These are phyloP conservation scores for Tupaia tana DNA, from an alignment of 2,113 vertebrate species.

Conservation along the genomic window DNA sequence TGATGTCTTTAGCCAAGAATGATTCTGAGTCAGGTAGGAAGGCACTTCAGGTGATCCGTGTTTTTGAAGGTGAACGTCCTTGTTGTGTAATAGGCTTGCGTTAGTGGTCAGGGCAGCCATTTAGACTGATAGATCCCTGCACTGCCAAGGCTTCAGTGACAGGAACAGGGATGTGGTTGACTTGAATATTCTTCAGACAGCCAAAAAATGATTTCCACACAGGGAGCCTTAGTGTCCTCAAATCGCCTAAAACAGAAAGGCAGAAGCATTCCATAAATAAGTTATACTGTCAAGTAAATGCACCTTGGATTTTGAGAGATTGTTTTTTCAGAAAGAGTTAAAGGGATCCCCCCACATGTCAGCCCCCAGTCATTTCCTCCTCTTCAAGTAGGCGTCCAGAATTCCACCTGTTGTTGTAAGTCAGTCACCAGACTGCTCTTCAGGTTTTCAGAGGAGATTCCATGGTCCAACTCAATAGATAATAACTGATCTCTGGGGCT, in stretches of 20 bases:
- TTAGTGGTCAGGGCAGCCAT: conserved; percentile 90
- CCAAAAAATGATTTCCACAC: conserved; percentile 89
- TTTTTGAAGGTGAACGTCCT: background rate
- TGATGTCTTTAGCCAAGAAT: background rate
- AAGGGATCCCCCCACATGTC: background rate
- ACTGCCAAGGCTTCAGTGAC: conserved; percentile 86
- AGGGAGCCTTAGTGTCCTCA: conserved; percentile 81
- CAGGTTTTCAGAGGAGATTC: background rate
- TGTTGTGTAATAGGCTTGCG: background rate
- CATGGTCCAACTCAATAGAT: background rate
- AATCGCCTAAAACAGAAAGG: conserved; percentile 77
- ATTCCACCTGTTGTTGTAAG: background rate
- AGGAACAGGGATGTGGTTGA: conserved; percentile 88
- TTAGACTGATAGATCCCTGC: conserved; percentile 90
- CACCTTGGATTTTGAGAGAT: background rate
- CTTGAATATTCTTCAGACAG: conserved; percentile 90
- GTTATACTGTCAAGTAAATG: background rate
- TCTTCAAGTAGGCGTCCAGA: background rate
- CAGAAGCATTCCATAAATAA: conserved; percentile 16
- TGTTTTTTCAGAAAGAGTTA: background rate
- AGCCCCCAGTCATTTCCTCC: background rate
- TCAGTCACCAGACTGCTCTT: background rate
- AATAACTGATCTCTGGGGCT: background rate
- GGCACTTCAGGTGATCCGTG: rapidly evolving
- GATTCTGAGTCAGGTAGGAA: background rate